These are phyloP conservation scores for Catocala sponsa DNA, from an alignment of 2,888 invertebrate genomes.

Conservation along the genomic window DNA sequence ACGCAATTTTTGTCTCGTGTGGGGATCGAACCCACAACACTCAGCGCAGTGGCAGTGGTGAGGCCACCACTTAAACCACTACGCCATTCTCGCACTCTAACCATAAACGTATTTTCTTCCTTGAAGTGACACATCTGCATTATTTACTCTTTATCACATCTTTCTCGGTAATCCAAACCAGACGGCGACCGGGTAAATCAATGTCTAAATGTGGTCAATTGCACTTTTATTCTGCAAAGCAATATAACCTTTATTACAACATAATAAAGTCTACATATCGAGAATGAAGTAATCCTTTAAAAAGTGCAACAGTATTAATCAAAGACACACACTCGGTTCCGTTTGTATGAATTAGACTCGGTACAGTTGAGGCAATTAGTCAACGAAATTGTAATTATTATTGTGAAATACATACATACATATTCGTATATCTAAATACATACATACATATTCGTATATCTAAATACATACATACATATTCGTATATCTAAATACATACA, in stretches of 20 bases:
- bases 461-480: too few species aligned
- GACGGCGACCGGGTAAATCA: slow-evolving; percentile 29
- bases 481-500: too few species aligned
- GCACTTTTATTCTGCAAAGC: slow-evolving; percentile 5
- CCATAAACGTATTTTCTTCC: too few species aligned
- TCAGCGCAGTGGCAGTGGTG: too few species aligned
- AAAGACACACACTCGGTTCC: slow-evolving; percentile 37
- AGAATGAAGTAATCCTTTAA: slow-evolving; percentile 13
- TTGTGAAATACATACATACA: too few species aligned
- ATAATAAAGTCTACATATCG: slow-evolving; percentile 11
- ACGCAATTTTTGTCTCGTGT: too few species aligned
- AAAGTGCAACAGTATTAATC: slow-evolving; percentile 49
- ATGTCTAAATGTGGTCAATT: slow-evolving; percentile 21
- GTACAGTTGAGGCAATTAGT: slow-evolving; percentile 21
- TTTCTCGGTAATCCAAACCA: slow-evolving; percentile 31
- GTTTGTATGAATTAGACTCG: slow-evolving; percentile 32
- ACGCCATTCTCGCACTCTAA: too few species aligned
- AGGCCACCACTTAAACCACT: too few species aligned
- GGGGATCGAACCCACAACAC: too few species aligned
- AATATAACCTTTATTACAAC: slow-evolving; percentile 20
- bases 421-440: too few species aligned
- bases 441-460: too few species aligned
- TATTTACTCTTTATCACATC: slow-evolving; percentile 15
- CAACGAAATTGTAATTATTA: not conserved
- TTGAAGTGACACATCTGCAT: slow-evolving; percentile 2